phyloP scores from a whole-genome alignment of 2,797 vertebrate genomes.

The Prionace glauca region DNA sequence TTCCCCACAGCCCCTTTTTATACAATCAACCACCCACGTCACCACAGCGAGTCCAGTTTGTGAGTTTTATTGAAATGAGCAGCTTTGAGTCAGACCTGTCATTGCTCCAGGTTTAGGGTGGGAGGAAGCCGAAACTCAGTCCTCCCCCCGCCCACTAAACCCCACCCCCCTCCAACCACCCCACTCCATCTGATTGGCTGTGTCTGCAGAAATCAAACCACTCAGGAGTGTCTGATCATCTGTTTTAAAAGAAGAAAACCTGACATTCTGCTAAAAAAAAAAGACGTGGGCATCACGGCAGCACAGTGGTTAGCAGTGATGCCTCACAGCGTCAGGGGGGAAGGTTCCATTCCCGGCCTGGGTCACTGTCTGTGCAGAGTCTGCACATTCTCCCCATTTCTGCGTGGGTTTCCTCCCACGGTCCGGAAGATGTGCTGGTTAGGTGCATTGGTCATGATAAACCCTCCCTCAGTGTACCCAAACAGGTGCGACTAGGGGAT shows the following conservation, averaged over 20 bases:
- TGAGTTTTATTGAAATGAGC: constrained; percentile 10
- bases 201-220: background rate
- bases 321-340: too few relatives aligned
- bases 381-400: too few relatives aligned
- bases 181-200: background rate
- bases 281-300: too few relatives aligned
- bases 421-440: too few relatives aligned
- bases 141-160: background rate
- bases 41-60: background rate
- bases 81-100: constrained; percentile 24
- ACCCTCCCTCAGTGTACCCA: too few relatives aligned
- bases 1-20: background rate
- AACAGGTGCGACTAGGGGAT: too few relatives aligned
- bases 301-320: too few relatives aligned
- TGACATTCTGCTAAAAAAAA: background rate
- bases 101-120: background rate
- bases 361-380: too few relatives aligned
- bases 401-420: too few relatives aligned
- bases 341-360: too few relatives aligned
- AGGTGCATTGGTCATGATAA: too few relatives aligned
- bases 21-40: background rate
- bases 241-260: background rate
- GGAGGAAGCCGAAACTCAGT: background rate
- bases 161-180: background rate
- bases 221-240: background rate